Conservation (phyloP, 2,888 invertebrate genomes). For the Cylindroiulus punctatus region DNA sequence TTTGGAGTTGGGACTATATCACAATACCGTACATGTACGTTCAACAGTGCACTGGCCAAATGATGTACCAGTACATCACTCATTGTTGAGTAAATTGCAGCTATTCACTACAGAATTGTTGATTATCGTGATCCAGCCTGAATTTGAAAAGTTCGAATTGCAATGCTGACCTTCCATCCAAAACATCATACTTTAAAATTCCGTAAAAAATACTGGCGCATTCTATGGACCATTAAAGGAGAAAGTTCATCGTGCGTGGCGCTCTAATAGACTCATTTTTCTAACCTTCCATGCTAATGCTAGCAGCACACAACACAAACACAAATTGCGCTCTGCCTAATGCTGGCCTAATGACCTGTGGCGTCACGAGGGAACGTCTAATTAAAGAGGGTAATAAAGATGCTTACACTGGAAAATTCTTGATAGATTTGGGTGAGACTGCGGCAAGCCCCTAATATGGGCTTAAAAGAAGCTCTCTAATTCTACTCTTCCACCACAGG, state of each 20-base stretch:
- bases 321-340: slow-evolving; percentile 29
- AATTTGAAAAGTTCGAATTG: not conserved
- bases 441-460: slow-evolving; percentile 29
- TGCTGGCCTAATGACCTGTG: slow-evolving; percentile 51
- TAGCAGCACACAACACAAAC: slow-evolving; percentile 15
- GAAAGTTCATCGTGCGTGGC: slow-evolving; percentile 28
- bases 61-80: too few relatives aligned
- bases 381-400: slow-evolving; percentile 49
- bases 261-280: slow-evolving; percentile 31
- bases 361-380: slow-evolving; percentile 39
- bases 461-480: slow-evolving; percentile 32
- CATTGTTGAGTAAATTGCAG: too few relatives aligned
- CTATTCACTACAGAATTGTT: too few relatives aligned
- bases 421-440: slow-evolving; percentile 51
- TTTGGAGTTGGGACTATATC: too few relatives aligned
- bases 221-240: slow-evolving; percentile 23
- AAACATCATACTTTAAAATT: not conserved
- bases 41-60: too few relatives aligned
- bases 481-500: not conserved
- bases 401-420: slow-evolving; percentile 53
- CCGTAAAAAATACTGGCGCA: not conserved
- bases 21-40: too few relatives aligned
- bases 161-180: not conserved
- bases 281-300: slow-evolving; percentile 38
- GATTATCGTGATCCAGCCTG: too few relatives aligned